phyloP scores from a whole-genome alignment of 2,113 vertebrate species.

The Polypterus bichir region DNA sequence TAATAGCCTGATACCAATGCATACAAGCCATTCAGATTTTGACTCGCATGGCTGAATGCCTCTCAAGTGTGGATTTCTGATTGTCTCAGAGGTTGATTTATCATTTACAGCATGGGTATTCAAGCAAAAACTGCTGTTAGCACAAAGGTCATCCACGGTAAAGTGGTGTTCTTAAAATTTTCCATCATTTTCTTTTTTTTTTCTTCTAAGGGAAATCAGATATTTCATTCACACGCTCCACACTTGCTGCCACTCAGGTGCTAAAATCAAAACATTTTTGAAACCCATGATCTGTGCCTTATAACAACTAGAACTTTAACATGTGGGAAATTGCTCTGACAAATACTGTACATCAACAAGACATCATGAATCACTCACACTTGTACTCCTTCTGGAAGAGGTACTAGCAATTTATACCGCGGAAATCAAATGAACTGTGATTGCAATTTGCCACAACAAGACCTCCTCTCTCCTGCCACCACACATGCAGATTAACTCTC shows the following conservation, averaged over 20 bases:
- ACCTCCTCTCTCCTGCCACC: too few species aligned
- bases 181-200: neutral
- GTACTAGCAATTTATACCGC: too few species aligned
- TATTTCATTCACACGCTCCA: neutral
- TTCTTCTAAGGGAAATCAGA: neutral
- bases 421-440: too few species aligned
- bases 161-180: neutral
- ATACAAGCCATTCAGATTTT: neutral
- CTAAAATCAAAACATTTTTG: neutral
- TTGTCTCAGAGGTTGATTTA: neutral
- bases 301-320: neutral
- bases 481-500: too few species aligned
- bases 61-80: neutral
- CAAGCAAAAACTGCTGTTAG: neutral
- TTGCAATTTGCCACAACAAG: too few species aligned
- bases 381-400: too few species aligned
- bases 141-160: neutral
- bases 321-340: slow-evolving; percentile 1
- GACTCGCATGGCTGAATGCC: neutral
- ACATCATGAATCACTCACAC: too few species aligned
- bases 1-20: too few species aligned
- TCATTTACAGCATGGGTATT: neutral
- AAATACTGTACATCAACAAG: neutral
- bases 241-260: neutral
- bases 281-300: neutral